Evolutionary conservation across 2,888 invertebrate genomes (phyloP).

Genomic region (Brachyptera risi): DNA sequence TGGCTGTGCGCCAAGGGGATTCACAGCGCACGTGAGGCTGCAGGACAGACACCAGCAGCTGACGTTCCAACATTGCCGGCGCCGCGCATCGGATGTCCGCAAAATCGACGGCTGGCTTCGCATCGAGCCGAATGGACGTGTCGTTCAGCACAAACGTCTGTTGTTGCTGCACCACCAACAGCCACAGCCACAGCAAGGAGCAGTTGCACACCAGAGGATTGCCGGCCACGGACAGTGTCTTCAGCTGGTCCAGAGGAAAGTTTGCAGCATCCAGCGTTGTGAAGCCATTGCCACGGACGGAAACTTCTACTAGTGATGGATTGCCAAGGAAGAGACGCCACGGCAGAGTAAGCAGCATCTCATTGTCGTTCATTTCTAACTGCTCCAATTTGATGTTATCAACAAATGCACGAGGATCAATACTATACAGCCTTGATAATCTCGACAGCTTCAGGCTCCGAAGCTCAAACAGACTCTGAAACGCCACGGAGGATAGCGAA

Average conservation of each 20-base stretch:
- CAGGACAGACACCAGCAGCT: constrained; percentile 54
- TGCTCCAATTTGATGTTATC: constrained; percentile 80
- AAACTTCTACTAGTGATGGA: constrained; percentile 69
- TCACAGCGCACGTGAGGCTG: constrained; percentile 48
- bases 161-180: constrained; percentile 45
- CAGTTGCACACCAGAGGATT: constrained; percentile 86
- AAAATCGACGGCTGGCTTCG: constrained; percentile 44
- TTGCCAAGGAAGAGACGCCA: constrained; percentile 79
- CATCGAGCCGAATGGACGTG: constrained; percentile 8
- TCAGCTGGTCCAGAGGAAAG: constrained; percentile 75
- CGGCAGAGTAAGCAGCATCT: constrained; percentile 68
- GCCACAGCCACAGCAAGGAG: constrained; percentile 82
- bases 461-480: constrained; percentile 78
- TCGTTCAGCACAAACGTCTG: background rate
- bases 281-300: constrained; percentile 70
- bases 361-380: constrained; percentile 74
- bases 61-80: constrained; percentile 53
- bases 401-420: constrained; percentile 75
- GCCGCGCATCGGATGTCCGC: constrained; percentile 56
- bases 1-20: constrained; percentile 43
- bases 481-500: constrained; percentile 60
- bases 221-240: constrained; percentile 69
- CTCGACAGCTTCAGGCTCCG: constrained; percentile 68
- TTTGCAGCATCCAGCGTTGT: constrained; percentile 73
- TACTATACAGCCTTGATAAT: constrained; percentile 59